These are phyloP conservation scores for Papilio helenus DNA, from an alignment of 1,140 invertebrate genomes.

Conservation along the genomic window DNA sequence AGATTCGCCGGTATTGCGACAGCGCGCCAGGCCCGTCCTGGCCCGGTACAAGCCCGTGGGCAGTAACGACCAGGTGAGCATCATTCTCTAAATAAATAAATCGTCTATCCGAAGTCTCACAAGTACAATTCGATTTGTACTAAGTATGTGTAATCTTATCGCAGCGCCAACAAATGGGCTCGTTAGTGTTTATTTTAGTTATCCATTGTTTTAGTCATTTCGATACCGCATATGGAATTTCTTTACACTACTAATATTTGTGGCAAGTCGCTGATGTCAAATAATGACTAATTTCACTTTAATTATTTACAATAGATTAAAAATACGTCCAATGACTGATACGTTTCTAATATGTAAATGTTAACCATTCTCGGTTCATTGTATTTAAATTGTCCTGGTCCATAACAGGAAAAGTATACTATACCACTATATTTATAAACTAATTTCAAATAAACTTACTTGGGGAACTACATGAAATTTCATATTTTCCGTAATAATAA, in stretches of 20 bases:
- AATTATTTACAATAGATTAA: constrained; percentile 23
- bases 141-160: constrained; percentile 46
- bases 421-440: neutral
- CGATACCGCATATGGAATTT: constrained; percentile 39
- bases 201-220: constrained; percentile 12
- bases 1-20: constrained; percentile 67
- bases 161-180: constrained; percentile 18
- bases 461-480: neutral
- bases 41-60: constrained; percentile 65
- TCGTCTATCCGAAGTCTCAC: constrained; percentile 11
- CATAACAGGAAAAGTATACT: constrained; percentile 7
- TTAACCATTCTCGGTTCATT: neutral
- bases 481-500: neutral
- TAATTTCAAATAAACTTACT: neutral
- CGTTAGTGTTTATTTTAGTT: constrained; percentile 36
- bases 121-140: constrained; percentile 31
- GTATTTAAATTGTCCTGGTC: constrained; percentile 6
- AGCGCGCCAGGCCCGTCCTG: constrained; percentile 28
- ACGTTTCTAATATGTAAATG: neutral
- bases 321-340: neutral
- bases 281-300: constrained; percentile 22
- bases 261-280: neutral
- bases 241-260: constrained; percentile 26
- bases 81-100: constrained; percentile 33
- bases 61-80: constrained; percentile 68